Conservation (phyloP, 2,797 vertebrate species). For the Sebastes itinus region DNA sequence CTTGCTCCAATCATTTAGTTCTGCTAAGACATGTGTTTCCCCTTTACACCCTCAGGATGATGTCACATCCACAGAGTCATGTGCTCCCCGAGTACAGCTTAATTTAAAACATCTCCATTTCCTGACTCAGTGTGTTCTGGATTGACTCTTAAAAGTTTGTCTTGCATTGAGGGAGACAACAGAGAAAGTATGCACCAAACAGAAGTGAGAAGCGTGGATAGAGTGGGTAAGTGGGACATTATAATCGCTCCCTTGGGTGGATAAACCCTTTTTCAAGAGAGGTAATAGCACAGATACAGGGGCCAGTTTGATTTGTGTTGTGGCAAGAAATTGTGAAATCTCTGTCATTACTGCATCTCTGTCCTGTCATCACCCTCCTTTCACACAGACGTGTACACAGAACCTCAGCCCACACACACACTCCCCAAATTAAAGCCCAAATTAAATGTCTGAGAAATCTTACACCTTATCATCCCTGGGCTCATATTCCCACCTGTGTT, state of each 20-base stretch:
- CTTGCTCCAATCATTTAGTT: constrained; percentile 49
- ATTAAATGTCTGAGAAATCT: constrained; percentile 54
- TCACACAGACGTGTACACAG: constrained; percentile 32
- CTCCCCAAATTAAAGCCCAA: constrained; percentile 43
- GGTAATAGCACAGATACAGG: constrained; percentile 59
- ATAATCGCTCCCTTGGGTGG: constrained; percentile 60
- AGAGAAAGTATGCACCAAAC: constrained; percentile 12
- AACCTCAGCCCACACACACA: constrained; percentile 54
- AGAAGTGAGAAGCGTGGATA: constrained; percentile 35
- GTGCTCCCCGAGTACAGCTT: constrained; percentile 61
- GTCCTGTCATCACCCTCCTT: constrained; percentile 62
- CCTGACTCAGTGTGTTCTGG: constrained; percentile 39
- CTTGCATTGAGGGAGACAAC: neutral
- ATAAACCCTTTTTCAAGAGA: constrained; percentile 48
- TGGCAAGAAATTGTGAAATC: constrained; percentile 60
- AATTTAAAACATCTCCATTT: constrained; percentile 69
- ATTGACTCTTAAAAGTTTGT: constrained; percentile 16
- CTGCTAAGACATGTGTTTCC: constrained; percentile 75
- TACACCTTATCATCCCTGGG: constrained; percentile 12
- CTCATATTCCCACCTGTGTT: constrained; percentile 4
- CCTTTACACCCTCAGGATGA: constrained; percentile 73
- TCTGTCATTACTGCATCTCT: constrained; percentile 66
- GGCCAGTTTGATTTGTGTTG: constrained; percentile 63
- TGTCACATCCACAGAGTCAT: constrained; percentile 77
- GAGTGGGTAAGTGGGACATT: constrained; percentile 47